Evolutionary conservation across 2,797 vertebrate genomes (phyloP), one percentile per base, ranked within the genome.

Genomic region (Chloroceryle inda): DNA sequence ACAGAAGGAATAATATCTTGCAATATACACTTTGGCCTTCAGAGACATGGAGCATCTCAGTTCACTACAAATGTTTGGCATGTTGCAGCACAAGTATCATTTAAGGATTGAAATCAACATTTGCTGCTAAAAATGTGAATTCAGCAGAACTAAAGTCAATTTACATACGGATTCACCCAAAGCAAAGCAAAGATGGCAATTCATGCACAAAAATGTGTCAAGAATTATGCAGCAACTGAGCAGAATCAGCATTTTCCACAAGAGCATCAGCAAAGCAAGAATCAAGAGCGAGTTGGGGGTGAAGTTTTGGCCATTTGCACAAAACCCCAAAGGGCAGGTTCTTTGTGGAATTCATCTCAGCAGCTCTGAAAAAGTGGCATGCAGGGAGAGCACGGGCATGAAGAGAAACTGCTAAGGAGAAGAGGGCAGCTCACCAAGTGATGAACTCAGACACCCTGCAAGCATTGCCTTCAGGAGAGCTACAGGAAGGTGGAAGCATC

Each of bases 341-440:
- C 8, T 10, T 55, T n/a, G 21, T 50, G 69, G 55, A 13, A 40
- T 21, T 61, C 31, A 31, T 6, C 21, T 47, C 52, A 38, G 23
- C 23, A 49, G 1, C 23, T 24, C 53, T 15, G 16, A 22, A 23
- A 26, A 19, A 63, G 16, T 0, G 3, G 2, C 0, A 1, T 38
- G 74, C 8, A 58, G 3, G 1, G 22, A 17, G 26, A 42, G 29
- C 38, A 13, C 3, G 0, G 10, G 14, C n/a, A 14, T 6, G 0
- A 11, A 37, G 45, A 56, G 5, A 20, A 47, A 33, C 8, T 3
- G 5, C 37, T 47, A 0, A 6, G 13, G 10, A 53, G 49, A 6
- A 56, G 23, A 12, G 31, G 38, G 63, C 35, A 74, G 55, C 55
- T 77, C 40, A 22, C 37, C 0, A 11, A 17, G 37, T 0, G 7